Evolutionary conservation across 1,140 invertebrate species (phyloP).

Genomic region (Pararge aegeria): DNA sequence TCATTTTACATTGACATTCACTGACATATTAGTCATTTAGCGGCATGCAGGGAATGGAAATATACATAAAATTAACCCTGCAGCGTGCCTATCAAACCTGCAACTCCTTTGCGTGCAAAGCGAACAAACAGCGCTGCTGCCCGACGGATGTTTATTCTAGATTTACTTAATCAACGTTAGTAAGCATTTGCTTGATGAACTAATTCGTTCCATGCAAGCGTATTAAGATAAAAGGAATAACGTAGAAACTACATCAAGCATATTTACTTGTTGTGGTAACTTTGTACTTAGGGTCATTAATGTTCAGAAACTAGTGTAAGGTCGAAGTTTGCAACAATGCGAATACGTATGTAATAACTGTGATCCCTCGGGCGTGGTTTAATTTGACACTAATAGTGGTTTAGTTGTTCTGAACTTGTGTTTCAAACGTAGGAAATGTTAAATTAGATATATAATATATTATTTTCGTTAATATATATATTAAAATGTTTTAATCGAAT

Average conservation of each 20-base stretch:
- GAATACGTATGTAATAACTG: background rate
- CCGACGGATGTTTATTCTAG: no score
- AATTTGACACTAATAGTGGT: background rate
- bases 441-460: no score
- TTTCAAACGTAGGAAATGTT: no score
- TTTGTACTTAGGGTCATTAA: background rate
- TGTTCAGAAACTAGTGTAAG: background rate
- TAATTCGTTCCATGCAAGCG: background rate
- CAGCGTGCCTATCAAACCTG: no score
- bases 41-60: no score
- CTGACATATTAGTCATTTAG: no score
- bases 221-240: background rate
- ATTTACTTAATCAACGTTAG: background rate
- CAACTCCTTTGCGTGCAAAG: no score
- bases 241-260: background rate
- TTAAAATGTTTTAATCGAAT: no score
- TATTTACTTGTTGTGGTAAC: background rate
- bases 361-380: background rate
- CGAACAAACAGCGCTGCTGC: no score
- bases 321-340: background rate
- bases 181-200: background rate
- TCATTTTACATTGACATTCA: no score
- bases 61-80: no score
- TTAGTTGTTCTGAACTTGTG: background rate
- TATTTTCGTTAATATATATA: no score